phyloP scores from a whole-genome alignment of 2,888 invertebrate species.

The Mantis religiosa region DNA sequence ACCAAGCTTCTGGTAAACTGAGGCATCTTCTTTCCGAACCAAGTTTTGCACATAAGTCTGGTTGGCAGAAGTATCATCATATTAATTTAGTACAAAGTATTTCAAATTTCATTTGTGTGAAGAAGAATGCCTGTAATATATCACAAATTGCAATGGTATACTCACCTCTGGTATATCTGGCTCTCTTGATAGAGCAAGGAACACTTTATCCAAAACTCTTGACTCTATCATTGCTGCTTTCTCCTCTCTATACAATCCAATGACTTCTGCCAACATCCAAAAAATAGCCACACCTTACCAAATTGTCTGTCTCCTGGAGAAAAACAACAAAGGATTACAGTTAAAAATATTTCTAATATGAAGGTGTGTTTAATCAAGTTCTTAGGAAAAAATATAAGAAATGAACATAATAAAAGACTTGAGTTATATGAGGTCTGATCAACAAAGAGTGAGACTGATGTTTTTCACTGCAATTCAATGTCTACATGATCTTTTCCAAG shows the following conservation, averaged over 20 bases:
- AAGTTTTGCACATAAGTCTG: conserved; percentile 93
- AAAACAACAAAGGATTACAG: not conserved
- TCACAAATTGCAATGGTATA: no score
- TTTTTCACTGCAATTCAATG: no score
- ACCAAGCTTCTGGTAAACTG: conserved; percentile 74
- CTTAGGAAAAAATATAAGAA: no score
- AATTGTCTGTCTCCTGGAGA: conserved; percentile 33
- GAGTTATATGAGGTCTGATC: no score
- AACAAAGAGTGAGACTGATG: no score
- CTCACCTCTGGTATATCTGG: conserved; percentile 68
- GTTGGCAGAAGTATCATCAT: not conserved
- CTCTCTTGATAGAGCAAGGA: conserved; percentile 80
- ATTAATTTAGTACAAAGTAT: not conserved
- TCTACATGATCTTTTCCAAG: no score
- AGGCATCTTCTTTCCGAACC: conserved; percentile 70
- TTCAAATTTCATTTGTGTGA: not conserved
- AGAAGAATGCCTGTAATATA: not conserved
- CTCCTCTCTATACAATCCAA: conserved; percentile 81
- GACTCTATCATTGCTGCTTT: conserved; percentile 67
- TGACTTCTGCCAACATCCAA: conserved; percentile 77
- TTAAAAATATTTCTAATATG: not conserved
- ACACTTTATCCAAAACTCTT: conserved; percentile 70
- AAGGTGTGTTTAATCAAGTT: no score
- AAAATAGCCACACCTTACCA: conserved; percentile 76
- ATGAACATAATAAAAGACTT: no score